Percentiles rank a stretch among this genome's conserved stretches.
Conservation (phyloP, 1,140 invertebrate species). For the Augochlora pura region DNA sequence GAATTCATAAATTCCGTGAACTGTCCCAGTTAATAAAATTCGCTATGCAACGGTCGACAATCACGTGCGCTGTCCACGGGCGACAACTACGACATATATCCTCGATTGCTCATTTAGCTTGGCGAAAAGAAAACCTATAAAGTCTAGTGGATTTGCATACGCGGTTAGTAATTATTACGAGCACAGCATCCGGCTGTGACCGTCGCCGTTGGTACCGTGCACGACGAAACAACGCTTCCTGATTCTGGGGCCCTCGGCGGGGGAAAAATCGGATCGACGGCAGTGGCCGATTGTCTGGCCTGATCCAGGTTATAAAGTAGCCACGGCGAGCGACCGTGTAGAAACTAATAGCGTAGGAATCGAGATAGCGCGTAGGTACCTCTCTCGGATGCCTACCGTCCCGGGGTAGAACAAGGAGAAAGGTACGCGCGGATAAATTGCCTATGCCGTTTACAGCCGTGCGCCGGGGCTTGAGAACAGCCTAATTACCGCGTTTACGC, state of each 20-base stretch:
- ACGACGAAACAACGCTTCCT: constrained; percentile 1
- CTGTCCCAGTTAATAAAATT: too few species aligned
- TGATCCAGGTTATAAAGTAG: constrained; percentile 24
- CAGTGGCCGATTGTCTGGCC: neutral
- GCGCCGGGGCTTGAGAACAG: constrained; percentile 39
- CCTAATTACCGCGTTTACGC: constrained; percentile 55
- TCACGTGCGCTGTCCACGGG: too few species aligned
- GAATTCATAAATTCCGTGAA: too few species aligned
- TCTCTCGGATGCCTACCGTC: constrained; percentile 24
- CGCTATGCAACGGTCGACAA: too few species aligned
- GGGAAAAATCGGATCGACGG: neutral
- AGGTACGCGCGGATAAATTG: constrained; percentile 55
- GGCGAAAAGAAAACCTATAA: too few species aligned
- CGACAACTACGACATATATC: too few species aligned
- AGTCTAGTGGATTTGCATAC: too few species aligned
- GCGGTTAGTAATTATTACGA: too few species aligned
- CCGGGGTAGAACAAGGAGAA: constrained; percentile 47
- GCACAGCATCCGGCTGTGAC: too few species aligned
- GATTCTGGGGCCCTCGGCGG: neutral
- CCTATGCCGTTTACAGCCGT: constrained; percentile 44
- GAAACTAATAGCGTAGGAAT: constrained; percentile 44
- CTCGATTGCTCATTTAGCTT: too few species aligned
- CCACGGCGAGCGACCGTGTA: constrained; percentile 12
- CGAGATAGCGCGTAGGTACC: constrained; percentile 36
- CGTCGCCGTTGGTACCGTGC: neutral